Evolutionary conservation across 2,888 invertebrate species (phyloP).

Genomic region (Caenorhabditis sinica): DNA sequence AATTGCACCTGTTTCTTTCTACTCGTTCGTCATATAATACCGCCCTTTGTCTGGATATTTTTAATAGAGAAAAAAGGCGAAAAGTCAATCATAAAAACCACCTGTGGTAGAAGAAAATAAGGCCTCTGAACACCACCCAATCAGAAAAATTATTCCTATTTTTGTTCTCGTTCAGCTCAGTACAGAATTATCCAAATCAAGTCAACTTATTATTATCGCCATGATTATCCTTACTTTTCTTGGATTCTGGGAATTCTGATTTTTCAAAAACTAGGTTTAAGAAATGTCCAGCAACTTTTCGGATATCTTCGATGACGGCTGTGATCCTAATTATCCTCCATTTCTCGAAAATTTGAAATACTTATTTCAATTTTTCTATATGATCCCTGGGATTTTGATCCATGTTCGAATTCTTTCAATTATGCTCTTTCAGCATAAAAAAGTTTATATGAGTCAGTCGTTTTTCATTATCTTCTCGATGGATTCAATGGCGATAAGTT

Average conservation of each 20-base stretch:
- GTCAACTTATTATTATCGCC: too few species aligned
- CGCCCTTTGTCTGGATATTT: too few species aligned
- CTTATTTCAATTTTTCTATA: conserved; percentile 44
- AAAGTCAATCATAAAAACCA: too few species aligned
- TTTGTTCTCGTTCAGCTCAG: too few species aligned
- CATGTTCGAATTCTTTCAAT: conserved; percentile 28
- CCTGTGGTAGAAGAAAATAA: too few species aligned
- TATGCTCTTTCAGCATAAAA: conserved; percentile 23
- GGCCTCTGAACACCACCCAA: too few species aligned
- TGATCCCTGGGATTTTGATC: conserved; percentile 32
- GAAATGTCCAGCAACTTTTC: conserved; percentile 9
- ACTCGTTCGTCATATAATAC: not conserved
- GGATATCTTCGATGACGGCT: conserved; percentile 16
- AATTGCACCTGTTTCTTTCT: not conserved
- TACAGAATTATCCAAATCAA: too few species aligned
- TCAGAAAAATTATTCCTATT: not conserved
- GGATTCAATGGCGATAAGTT: conserved; percentile 53
- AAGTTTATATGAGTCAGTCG: conserved; percentile 52
- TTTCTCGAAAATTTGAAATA: conserved; percentile 50
- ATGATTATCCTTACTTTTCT: not conserved
- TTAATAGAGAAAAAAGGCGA: too few species aligned
- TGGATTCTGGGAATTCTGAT: not conserved
- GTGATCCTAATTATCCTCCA: conserved; percentile 1
- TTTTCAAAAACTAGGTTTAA: too few species aligned
- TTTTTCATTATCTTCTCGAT: conserved; percentile 53